A percentile compares a stretch with the other conserved stretches of the same genome.
phyloP scores from a whole-genome alignment of 2,888 invertebrate genomes.

The Cryptosula pallasiana region DNA sequence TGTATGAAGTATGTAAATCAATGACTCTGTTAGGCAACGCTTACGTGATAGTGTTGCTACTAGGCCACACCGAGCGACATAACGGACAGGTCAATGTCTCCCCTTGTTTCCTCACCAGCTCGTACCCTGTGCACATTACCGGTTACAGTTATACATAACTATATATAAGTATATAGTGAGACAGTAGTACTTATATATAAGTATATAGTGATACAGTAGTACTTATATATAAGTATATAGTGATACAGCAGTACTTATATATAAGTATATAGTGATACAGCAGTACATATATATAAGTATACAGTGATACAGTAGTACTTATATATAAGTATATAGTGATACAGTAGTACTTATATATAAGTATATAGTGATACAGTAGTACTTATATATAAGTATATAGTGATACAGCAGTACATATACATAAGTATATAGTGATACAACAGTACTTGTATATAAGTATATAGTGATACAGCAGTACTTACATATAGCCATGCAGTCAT shows the following conservation, averaged over 20 bases:
- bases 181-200: slow-evolving; percentile 53
- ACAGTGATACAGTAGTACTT: slow-evolving; percentile 55
- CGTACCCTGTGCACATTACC: slow-evolving; percentile 47
- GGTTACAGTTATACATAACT: slow-evolving; percentile 30
- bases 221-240: slow-evolving; percentile 33
- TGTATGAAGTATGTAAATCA: no score
- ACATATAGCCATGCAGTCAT: slow-evolving; percentile 55
- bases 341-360: slow-evolving; percentile 32
- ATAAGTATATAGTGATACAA: slow-evolving; percentile 54
- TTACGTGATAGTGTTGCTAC: slow-evolving; percentile 22
- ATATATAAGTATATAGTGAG: slow-evolving; percentile 55
- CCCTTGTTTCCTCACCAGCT: slow-evolving; percentile 49
- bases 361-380: background rate
- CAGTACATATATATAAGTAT: slow-evolving; percentile 49
- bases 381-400: slow-evolving; percentile 54
- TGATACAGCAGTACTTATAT: slow-evolving; percentile 38
- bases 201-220: slow-evolving; percentile 55
- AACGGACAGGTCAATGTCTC: slow-evolving; percentile 53
- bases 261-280: slow-evolving; percentile 55
- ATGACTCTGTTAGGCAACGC: no score
- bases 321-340: slow-evolving; percentile 55
- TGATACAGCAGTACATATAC: slow-evolving; percentile 53
- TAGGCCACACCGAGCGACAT: slow-evolving; percentile 52
- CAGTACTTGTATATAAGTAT: background rate
- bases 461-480: slow-evolving; percentile 31